Evolutionary conservation across 2,888 invertebrate species (phyloP).

Genomic region (Hymenopus coronatus): DNA sequence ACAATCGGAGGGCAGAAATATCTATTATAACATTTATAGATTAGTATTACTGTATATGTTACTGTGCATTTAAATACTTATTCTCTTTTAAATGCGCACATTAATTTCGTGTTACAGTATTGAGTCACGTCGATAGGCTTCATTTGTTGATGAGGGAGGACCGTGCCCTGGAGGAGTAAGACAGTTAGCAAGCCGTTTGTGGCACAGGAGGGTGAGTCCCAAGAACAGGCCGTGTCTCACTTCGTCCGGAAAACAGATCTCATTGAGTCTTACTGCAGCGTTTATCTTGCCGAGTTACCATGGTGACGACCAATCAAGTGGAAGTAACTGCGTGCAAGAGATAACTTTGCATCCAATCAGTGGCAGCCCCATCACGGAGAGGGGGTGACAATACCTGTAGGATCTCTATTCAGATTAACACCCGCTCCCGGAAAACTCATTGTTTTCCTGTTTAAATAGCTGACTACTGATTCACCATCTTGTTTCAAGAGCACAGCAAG

Average conservation of each 20-base stretch:
- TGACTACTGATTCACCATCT: too few relatives aligned
- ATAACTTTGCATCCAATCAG: conserved; percentile 37
- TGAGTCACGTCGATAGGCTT: neutral
- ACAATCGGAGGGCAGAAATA: too few relatives aligned
- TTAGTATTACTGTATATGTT: too few relatives aligned
- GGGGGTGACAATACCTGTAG: neutral
- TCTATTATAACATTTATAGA: too few relatives aligned
- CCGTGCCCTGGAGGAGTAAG: neutral
- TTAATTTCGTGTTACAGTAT: too few relatives aligned
- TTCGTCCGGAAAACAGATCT: conserved; percentile 33
- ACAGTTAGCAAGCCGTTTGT: neutral
- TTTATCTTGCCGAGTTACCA: conserved; percentile 34
- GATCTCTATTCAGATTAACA: neutral
- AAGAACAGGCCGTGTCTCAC: conserved; percentile 21
- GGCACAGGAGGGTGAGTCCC: neutral
- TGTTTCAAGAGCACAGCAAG: too few relatives aligned
- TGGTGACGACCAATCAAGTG: conserved; percentile 36
- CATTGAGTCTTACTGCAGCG: conserved; percentile 31
- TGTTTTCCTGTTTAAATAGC: too few relatives aligned
- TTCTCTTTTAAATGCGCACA: too few relatives aligned
- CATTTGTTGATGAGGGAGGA: neutral
- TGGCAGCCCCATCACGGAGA: neutral
- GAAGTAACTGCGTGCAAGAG: conserved; percentile 34
- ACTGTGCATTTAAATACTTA: too few relatives aligned
- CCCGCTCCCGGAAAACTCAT: neutral